Base-by-base conservation (phyloP, 2,888 invertebrate genomes). In the Cantharis flavilabris region DNA sequence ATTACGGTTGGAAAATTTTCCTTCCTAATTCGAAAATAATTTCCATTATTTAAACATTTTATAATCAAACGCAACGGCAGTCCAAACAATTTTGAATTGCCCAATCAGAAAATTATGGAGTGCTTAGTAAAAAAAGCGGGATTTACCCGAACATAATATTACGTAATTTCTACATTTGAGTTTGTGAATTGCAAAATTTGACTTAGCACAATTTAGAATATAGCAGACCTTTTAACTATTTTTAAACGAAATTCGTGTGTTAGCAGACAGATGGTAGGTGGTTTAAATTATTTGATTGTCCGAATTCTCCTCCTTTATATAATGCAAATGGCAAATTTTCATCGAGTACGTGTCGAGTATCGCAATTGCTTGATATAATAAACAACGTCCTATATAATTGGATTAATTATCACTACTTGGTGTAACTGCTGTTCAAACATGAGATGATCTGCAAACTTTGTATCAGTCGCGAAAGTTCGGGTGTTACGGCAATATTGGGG, bases 301-400 rank as follows among this genome's bases (percentile, higher is more conserved):
- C 14, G 23, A 65, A 65, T 65, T 65, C 30, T 69, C 69, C 71
- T 71, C 71, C 75, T 71, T 63, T 62, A 67, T 64, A 75, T 71
- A 69, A 67, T 74, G 69, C 63, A 49, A 71, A 71, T 71, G 64
- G 70, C 70, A 70, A 75, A 77, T 77, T 77, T 72, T 75, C 75
- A 77, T 77, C 67, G 72, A 74, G 71, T 73, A 74, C 75, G 72
- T 69, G 75, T 75, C 49, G 75, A 72, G 26, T 77, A 72, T 77
- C 74, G 65, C 79, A 79, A 79, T 79, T 79, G 76, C 65, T 71
- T 65, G 18, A 65, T 73, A 79, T 79, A 76, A 79, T 79, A 72
- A 16, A 71, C 74, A 73, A 76, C 76, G 71, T 74, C 72, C 65
- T 71, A 73, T 63, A 74, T 79, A 79, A 79, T 79, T 79, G 79